Evolutionary conservation across 2,888 invertebrate species (phyloP), one percentile per base, ranked within the genome.

Genomic region (Phengaris arion): DNA sequence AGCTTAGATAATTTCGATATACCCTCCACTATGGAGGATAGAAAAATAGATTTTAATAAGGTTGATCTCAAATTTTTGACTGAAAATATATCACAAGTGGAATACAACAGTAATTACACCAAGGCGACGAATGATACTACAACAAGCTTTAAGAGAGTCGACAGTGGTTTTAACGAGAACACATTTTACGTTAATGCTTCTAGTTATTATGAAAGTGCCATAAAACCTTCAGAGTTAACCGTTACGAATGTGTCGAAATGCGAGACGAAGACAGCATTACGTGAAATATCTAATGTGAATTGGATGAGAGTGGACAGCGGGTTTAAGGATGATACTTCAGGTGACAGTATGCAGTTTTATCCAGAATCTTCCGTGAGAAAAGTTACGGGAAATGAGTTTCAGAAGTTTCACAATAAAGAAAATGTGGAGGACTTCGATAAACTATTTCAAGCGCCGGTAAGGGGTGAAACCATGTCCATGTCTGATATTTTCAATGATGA

Each of bases 221-320:
- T 93, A 89, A 92, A 92, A 83, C 92, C 92, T 55, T 92, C 92
- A n/a, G 93, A 92, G 81, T 80, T 93, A 79, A 93, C 92, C 46
- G 87, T 92, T 69, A 90, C 91, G 48, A 87, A 87, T 78, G 74
- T 84, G 75, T 86, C 88, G 2, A 86, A 85, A 76, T 80, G 81
- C 77, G 83, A 79, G 78, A 83, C 80, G 75, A 87, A 88, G 79
- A 86, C 84, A 77, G 90, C 84, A 35, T 83, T 92, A 77, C 92
- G 89, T 81, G 92, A 92, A 81, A 89, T 91, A 78, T 91, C 93
- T n/a, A 93, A 92, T 78, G 83, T 89, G 13, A 86, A 89, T 80
- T 94, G 94, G 93, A 89, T 90, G 89, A 86, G 93, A 81, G 86
- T 89, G 8, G 94, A 94, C 79, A 94, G 94, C 77, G 93, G 94